Conservation (phyloP, 2,797 vertebrate genomes). For the Enteromius trimaculatus region DNA sequence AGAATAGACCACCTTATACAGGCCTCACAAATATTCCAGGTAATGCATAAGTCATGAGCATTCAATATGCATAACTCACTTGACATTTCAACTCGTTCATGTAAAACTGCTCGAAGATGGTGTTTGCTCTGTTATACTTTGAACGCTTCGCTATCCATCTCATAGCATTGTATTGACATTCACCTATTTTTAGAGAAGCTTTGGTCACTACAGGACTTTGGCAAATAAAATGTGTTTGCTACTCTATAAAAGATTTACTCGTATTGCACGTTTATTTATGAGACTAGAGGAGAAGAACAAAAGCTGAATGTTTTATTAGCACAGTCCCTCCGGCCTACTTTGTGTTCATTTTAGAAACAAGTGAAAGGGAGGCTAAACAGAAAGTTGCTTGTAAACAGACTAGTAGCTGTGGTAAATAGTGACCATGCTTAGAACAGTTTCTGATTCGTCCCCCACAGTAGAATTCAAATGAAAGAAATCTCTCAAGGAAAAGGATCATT, state of each 20-base stretch:
- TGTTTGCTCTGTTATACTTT: neutral
- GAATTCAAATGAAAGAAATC: conserved; percentile 32
- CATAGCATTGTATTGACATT: conserved; percentile 18
- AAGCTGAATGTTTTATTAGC: conserved; percentile 75
- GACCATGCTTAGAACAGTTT: neutral
- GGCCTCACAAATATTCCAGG: neutral
- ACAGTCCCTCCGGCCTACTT: conserved; percentile 67
- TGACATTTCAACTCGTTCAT: conserved; percentile 12
- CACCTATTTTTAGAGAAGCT: conserved; percentile 62
- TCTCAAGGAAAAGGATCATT: neutral
- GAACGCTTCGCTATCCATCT: neutral
- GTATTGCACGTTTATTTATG: conserved; percentile 55
- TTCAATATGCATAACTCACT: conserved; percentile 6
- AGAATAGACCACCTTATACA: conserved; percentile 12
- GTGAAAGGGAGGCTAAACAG: conserved; percentile 18
- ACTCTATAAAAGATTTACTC: conserved; percentile 70
- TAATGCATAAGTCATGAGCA: conserved; percentile 9
- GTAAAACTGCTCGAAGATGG: neutral
- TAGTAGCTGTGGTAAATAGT: neutral
- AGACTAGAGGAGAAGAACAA: conserved; percentile 59
- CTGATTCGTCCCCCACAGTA: neutral
- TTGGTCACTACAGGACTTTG: conserved; percentile 60
- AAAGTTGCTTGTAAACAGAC: conserved; percentile 21
- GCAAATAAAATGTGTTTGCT: conserved; percentile 57
- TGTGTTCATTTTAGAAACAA: conserved; percentile 67